Conservation (phyloP, 2,113 vertebrate genomes). For the Scatophagus argus region DNA sequence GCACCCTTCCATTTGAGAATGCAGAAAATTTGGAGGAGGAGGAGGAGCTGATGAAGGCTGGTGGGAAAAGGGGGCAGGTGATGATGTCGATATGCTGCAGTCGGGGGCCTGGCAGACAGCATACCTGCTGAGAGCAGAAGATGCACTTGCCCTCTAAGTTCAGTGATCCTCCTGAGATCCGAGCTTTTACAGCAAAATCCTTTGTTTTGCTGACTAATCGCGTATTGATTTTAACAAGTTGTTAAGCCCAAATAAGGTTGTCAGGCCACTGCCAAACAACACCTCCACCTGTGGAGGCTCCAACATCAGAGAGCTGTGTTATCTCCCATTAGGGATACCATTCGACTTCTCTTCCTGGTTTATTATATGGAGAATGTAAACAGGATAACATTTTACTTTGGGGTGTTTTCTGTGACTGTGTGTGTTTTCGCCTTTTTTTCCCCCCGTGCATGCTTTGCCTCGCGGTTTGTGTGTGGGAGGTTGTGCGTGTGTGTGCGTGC, state of each 20-base stretch:
- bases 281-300: constrained; percentile 51
- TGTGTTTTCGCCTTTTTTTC: constrained; percentile 39
- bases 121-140: constrained; percentile 46
- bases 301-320: constrained; percentile 31
- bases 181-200: constrained; percentile 81
- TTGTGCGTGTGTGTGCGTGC: too few relatives aligned
- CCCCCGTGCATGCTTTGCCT: constrained; percentile 38
- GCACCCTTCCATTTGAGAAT: constrained; percentile 67
- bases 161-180: constrained; percentile 65
- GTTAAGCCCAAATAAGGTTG: constrained; percentile 77
- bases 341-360: constrained; percentile 23
- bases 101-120: constrained; percentile 41
- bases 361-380: constrained; percentile 16
- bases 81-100: constrained; percentile 60
- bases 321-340: constrained; percentile 11
- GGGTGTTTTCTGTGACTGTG: constrained; percentile 4
- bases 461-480: constrained; percentile 52
- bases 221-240: constrained; percentile 80
- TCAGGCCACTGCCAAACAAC: constrained; percentile 64
- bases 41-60: constrained; percentile 68
- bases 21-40: constrained; percentile 77
- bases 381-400: constrained; percentile 9
- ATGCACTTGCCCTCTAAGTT: constrained; percentile 65
- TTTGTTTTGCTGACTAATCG: constrained; percentile 85
- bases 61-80: constrained; percentile 48